Conservation (phyloP, 2,113 vertebrate species). For the Rousettus leschenaultii region DNA sequence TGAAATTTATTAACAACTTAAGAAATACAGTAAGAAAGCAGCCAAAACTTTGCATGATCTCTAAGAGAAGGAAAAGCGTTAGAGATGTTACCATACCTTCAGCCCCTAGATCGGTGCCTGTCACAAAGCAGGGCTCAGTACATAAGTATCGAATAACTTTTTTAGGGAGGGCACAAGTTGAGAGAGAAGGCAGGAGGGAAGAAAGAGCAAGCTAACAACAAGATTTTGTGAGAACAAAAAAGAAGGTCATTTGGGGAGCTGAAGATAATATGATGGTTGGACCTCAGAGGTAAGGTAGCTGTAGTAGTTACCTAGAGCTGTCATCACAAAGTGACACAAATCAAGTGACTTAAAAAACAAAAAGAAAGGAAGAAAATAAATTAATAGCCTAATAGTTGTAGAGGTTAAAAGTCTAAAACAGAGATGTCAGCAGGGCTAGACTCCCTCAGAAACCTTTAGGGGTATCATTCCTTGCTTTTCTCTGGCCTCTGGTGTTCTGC, state of each 20-base stretch:
- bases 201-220: not conserved
- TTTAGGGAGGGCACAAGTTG: not conserved
- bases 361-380: not conserved
- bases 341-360: not conserved
- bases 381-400: not conserved
- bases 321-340: not conserved
- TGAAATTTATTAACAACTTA: constrained; percentile 32
- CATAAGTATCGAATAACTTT: not conserved
- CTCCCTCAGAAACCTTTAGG: not conserved
- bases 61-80: not conserved
- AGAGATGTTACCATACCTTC: not conserved
- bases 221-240: not conserved
- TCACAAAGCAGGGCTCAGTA: accelerated
- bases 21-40: not conserved
- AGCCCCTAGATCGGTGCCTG: not conserved
- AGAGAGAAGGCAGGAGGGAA: not conserved
- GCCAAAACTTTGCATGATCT: not conserved
- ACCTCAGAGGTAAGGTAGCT: not conserved
- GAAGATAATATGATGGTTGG: not conserved
- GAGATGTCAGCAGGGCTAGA: not conserved
- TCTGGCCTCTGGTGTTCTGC: not conserved
- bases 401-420: not conserved
- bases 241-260: not conserved
- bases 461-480: not conserved
- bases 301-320: not conserved